Conservation (phyloP, 2,888 invertebrate genomes). For the Malthinus flaveolus region DNA sequence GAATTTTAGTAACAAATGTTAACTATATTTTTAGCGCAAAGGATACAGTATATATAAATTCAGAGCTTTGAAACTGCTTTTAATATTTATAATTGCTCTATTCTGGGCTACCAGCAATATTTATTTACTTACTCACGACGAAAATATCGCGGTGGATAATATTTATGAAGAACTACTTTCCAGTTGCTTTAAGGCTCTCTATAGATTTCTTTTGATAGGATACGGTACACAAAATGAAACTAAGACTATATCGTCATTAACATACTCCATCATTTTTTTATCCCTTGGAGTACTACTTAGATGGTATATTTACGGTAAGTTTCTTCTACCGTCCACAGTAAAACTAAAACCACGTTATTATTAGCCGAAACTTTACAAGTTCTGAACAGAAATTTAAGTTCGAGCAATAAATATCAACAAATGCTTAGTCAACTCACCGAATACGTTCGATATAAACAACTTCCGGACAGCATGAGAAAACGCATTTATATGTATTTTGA, state of each 20-base stretch:
- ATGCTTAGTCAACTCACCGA: constrained; percentile 51
- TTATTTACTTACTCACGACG: not conserved
- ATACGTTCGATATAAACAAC: constrained; percentile 53
- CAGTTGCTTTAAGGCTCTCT: constrained; percentile 15
- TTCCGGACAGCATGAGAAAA: constrained; percentile 48
- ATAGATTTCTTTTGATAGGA: constrained; percentile 18
- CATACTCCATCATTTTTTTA: constrained; percentile 24
- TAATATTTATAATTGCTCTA: constrained; percentile 21
- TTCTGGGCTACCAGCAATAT: constrained; percentile 27
- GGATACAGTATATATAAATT: constrained; percentile 27
- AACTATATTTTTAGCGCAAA: constrained; percentile 24
- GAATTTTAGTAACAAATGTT: too few species aligned
- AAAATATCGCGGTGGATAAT: not conserved
- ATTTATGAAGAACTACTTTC: constrained; percentile 1
- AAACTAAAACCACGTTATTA: not conserved
- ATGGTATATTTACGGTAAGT: constrained; percentile 26
- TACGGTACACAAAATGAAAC: constrained; percentile 12
- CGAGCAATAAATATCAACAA: constrained; percentile 41
- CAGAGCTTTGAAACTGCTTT: constrained; percentile 22
- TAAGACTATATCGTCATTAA: too few species aligned
- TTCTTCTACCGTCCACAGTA: not conserved
- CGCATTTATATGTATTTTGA: constrained; percentile 50
- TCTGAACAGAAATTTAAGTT: constrained; percentile 38
- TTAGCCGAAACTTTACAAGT: constrained; percentile 40
- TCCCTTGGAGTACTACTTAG: constrained; percentile 26